A percentile compares a stretch with the other conserved stretches of the same genome.
These are phyloP conservation scores for Enteromius unitaeniatus DNA, from an alignment of 2,797 vertebrate species.

Conservation along the genomic window DNA sequence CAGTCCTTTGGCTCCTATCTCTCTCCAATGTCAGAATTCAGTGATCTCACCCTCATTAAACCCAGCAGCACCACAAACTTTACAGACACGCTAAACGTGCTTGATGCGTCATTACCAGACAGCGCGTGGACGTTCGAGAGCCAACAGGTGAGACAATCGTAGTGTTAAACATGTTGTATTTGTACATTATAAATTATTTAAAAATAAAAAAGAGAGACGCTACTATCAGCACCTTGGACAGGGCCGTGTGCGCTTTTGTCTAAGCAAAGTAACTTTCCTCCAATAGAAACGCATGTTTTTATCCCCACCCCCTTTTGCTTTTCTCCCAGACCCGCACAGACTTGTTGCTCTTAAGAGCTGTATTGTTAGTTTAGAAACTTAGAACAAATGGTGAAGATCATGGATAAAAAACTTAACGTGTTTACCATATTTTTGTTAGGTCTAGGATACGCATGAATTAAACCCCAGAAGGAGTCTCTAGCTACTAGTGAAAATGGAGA, in stretches of 20 bases:
- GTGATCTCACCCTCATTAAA: constrained; percentile 79
- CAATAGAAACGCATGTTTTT: constrained; percentile 55
- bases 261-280: constrained; percentile 44
- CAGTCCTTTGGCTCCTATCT: constrained; percentile 81
- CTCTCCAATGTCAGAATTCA: constrained; percentile 80
- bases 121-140: constrained; percentile 67
- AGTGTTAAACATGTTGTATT: constrained; percentile 12
- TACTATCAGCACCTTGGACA: constrained; percentile 3
- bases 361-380: constrained; percentile 31
- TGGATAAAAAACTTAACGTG: neutral
- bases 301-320: neutral
- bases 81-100: constrained; percentile 67
- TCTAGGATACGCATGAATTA: neutral
- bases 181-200: neutral
- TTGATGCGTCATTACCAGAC: constrained; percentile 67
- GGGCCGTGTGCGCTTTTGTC: neutral
- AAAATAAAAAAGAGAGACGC: neutral
- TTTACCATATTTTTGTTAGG: neutral
- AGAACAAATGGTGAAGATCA: constrained; percentile 1
- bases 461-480: neutral
- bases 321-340: neutral
- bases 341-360: constrained; percentile 1
- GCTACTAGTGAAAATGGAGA: constrained; percentile 40
- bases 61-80: constrained; percentile 73
- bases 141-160: constrained; percentile 70